Conservation (phyloP, 2,797 vertebrate species). For the Myoxocephalus aenaeus region DNA sequence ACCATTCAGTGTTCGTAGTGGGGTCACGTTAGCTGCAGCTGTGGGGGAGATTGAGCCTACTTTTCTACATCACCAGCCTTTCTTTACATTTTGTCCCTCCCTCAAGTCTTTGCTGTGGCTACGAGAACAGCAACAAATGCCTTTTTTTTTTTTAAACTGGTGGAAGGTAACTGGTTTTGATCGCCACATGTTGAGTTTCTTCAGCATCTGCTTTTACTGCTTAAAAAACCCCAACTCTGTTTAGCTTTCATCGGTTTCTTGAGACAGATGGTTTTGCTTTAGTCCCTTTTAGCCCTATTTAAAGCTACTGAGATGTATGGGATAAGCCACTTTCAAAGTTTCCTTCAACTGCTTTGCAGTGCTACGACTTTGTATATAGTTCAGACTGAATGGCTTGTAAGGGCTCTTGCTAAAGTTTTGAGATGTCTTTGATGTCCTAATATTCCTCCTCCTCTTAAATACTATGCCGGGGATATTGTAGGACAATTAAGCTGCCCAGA, state of each 20-base stretch:
- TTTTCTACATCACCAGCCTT: constrained; percentile 8
- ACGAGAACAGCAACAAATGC: constrained; percentile 66
- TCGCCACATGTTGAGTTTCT: constrained; percentile 60
- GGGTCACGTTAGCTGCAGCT: neutral
- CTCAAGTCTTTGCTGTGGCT: constrained; percentile 69
- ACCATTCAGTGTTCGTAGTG: neutral
- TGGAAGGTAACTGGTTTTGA: constrained; percentile 55
- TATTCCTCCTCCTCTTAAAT: constrained; percentile 5
- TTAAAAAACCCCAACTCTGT: constrained; percentile 43
- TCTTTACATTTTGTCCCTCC: constrained; percentile 4
- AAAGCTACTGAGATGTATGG: constrained; percentile 44
- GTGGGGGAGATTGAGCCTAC: neutral
- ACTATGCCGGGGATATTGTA: neutral
- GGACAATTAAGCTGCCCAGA: constrained; percentile 9
- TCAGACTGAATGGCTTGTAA: constrained; percentile 3
- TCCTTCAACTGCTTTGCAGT: constrained; percentile 12
- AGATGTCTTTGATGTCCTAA: constrained; percentile 9
- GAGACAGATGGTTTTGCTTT: constrained; percentile 57
- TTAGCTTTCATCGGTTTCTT: constrained; percentile 46
- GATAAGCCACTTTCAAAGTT: constrained; percentile 21
- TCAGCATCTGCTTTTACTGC: constrained; percentile 55
- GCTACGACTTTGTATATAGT: neutral
- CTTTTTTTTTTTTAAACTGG: constrained; percentile 15
- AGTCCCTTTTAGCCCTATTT: constrained; percentile 47
- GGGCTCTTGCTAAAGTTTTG: constrained; percentile 11